Percentiles rank a stretch among this genome's conserved stretches.
Evolutionary conservation across 2,113 vertebrate species (phyloP).

Genomic region (Suncus etruscus): DNA sequence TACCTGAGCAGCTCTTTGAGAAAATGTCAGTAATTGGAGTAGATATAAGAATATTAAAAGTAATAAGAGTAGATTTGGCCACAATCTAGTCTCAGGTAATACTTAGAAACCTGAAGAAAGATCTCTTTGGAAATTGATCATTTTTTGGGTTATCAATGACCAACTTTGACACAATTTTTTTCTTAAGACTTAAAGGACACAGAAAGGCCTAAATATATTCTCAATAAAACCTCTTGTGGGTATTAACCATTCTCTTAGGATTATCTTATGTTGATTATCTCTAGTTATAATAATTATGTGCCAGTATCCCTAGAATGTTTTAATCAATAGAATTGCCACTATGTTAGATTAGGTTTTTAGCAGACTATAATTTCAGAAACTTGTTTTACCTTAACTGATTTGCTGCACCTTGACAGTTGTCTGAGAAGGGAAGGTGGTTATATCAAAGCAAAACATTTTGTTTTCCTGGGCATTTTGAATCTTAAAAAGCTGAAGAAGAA

Average conservation of each 20-base stretch:
- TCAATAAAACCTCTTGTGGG: background rate
- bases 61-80: background rate
- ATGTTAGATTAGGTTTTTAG: background rate
- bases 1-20: background rate
- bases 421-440: slow-evolving; percentile 59
- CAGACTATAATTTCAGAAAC: slow-evolving; percentile 16
- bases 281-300: background rate
- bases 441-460: slow-evolving; percentile 58
- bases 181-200: background rate
- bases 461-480: slow-evolving; percentile 42
- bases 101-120: background rate
- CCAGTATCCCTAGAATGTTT: background rate
- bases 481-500: slow-evolving; percentile 45
- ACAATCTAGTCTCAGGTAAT: background rate
- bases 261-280: no score
- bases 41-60: no score
- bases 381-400: background rate
- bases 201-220: background rate
- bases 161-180: background rate
- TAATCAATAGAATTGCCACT: background rate
- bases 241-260: background rate
- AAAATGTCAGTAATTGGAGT: background rate
- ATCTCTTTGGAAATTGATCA: background rate
- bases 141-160: background rate
- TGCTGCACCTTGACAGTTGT: background rate